Evolutionary conservation across 2,113 vertebrate genomes (phyloP).

Genomic region (Xiphophorus couchianus): DNA sequence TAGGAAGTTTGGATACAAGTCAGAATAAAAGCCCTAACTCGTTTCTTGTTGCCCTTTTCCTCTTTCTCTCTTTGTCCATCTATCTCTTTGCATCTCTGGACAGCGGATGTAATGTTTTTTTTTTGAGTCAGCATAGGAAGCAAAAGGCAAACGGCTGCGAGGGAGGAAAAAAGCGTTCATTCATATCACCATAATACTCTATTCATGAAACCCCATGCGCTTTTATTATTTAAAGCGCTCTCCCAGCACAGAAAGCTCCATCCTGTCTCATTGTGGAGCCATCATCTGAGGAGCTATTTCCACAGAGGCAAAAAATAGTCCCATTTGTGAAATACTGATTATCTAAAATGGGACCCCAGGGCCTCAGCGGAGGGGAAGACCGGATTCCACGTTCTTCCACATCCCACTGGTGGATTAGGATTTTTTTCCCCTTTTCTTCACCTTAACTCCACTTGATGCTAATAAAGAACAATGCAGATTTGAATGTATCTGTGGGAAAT

Average conservation of each 20-base stretch:
- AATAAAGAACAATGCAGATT: slow-evolving; percentile 31
- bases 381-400: slow-evolving; percentile 54
- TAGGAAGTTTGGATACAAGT: not conserved
- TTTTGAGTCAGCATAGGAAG: slow-evolving; percentile 50
- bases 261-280: slow-evolving; percentile 71
- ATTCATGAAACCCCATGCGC: slow-evolving; percentile 75
- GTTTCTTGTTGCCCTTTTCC: not conserved
- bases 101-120: slow-evolving; percentile 47
- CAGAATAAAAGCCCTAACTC: slow-evolving; percentile 21
- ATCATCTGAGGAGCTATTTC: slow-evolving; percentile 69
- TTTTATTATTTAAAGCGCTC: slow-evolving; percentile 79
- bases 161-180: slow-evolving; percentile 56
- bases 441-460: slow-evolving; percentile 39
- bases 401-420: slow-evolving; percentile 56
- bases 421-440: slow-evolving; percentile 8
- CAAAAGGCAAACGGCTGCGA: slow-evolving; percentile 47
- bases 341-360: slow-evolving; percentile 69
- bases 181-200: slow-evolving; percentile 75
- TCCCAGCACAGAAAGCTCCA: slow-evolving; percentile 65
- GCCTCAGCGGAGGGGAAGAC: slow-evolving; percentile 54
- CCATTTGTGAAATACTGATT: slow-evolving; percentile 75
- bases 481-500: slow-evolving; percentile 53
- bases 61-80: slow-evolving; percentile 19
- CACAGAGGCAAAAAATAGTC: slow-evolving; percentile 68
- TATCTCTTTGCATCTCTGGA: slow-evolving; percentile 51